Evolutionary conservation across 2,113 vertebrate species (phyloP).

Genomic region (Cyanistes caeruleus): DNA sequence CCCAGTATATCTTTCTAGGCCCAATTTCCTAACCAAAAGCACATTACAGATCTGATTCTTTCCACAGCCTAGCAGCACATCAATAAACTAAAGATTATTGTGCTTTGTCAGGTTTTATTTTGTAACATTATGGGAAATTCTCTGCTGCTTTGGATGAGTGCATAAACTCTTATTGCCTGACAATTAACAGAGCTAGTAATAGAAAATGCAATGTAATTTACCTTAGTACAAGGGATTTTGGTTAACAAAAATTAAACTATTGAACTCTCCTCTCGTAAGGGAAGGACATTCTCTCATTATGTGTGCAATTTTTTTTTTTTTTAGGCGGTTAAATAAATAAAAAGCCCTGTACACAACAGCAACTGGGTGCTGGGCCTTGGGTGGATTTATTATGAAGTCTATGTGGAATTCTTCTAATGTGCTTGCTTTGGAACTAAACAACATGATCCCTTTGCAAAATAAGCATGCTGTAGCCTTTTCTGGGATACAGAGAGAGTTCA

Average conservation of each 20-base stretch:
- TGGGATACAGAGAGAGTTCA: slow-evolving; percentile 60
- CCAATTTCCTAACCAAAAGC: slow-evolving; percentile 81
- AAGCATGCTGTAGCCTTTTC: slow-evolving; percentile 54
- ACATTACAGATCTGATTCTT: slow-evolving; percentile 78
- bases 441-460: slow-evolving; percentile 75
- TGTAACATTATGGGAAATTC: slow-evolving; percentile 87
- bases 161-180: slow-evolving; percentile 86
- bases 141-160: slow-evolving; percentile 84
- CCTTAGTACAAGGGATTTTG: slow-evolving; percentile 84
- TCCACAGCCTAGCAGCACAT: slow-evolving; percentile 79
- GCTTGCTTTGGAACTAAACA: slow-evolving; percentile 78
- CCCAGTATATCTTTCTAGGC: slow-evolving; percentile 73
- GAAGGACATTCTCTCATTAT: slow-evolving; percentile 79
- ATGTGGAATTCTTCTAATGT: slow-evolving; percentile 73
- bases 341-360: slow-evolving; percentile 28
- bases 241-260: slow-evolving; percentile 90
- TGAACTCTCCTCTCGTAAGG: slow-evolving; percentile 81
- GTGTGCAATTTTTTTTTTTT: neutral
- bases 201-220: slow-evolving; percentile 87
- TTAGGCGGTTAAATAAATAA: slow-evolving; percentile 63
- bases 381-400: slow-evolving; percentile 77
- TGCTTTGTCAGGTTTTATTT: slow-evolving; percentile 89
- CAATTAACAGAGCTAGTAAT: slow-evolving; percentile 88
- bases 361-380: slow-evolving; percentile 65
- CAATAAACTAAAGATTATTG: slow-evolving; percentile 88